Percentiles rank a stretch among this genome's conserved stretches.
Conservation (phyloP, 30 jellyfish, hydroid and myxozoan genomes). For the Euphysa ruthae region DNA sequence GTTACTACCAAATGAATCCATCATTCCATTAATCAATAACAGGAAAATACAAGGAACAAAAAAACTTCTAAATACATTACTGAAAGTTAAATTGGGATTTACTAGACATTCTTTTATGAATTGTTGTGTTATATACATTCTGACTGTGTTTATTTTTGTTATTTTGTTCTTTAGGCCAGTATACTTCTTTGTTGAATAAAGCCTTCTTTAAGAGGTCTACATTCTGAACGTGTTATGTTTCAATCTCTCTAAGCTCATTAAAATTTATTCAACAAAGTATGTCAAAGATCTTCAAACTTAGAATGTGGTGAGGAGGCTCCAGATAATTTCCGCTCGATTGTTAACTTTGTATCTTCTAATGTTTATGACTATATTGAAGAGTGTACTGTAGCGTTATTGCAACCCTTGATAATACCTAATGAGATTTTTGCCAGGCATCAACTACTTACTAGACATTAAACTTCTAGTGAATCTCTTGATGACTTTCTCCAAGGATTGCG, state of each 20-base stretch:
- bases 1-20: too few species aligned
- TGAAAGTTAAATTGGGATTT: too few species aligned
- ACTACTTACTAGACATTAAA: constrained; percentile 9
- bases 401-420: constrained; percentile 11
- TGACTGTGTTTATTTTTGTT: too few species aligned
- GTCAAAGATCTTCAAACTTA: not conserved
- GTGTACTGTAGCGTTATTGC: not conserved
- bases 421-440: constrained; percentile 22
- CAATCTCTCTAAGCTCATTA: not conserved
- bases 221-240: too few species aligned
- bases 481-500: constrained; percentile 17
- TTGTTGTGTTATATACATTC: too few species aligned
- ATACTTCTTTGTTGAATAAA: not conserved
- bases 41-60: too few species aligned
- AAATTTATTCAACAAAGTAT: constrained; percentile 1
- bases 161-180: too few species aligned
- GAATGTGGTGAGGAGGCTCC: not conserved
- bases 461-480: constrained; percentile 10
- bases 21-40: too few species aligned
- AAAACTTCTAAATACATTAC: too few species aligned
- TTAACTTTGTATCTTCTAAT: not conserved
- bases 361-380: not conserved
- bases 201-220: not conserved
- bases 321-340: not conserved
- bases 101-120: too few species aligned